Percentiles rank a stretch among this genome's conserved stretches.
These are phyloP conservation scores for Anas acuta DNA, from an alignment of 2,797 vertebrate species.

Conservation along the genomic window DNA sequence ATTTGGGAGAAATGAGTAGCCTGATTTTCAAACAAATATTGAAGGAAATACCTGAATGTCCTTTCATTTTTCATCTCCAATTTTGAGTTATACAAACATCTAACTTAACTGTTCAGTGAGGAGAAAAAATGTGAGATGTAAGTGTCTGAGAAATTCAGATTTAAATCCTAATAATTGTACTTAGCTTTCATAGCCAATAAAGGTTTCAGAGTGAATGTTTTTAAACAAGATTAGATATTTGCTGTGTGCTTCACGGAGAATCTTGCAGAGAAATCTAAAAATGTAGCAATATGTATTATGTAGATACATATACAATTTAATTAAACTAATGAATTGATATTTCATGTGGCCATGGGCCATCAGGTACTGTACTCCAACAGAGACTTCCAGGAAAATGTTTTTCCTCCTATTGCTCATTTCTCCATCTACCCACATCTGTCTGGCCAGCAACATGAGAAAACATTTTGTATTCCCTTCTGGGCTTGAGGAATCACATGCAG, in stretches of 20 bases:
- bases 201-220: not conserved
- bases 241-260: not conserved
- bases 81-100: not conserved
- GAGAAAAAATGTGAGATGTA: not conserved
- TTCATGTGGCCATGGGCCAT: not conserved
- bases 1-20: not conserved
- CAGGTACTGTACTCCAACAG: not conserved
- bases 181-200: not conserved
- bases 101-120: not conserved
- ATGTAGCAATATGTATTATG: not conserved
- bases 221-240: not conserved
- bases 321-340: not conserved
- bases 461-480: not conserved
- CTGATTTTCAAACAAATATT: not conserved
- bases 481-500: not conserved
- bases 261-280: not conserved
- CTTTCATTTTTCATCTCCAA: not conserved
- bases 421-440: fast-evolving
- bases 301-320: not conserved
- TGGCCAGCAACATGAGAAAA: not conserved
- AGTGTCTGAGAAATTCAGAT: not conserved
- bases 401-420: not conserved
- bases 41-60: not conserved
- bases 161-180: not conserved
- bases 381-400: not conserved